Base-by-base conservation (phyloP, 2,888 invertebrate species). In the Acanthosepion lycidas region DNA sequence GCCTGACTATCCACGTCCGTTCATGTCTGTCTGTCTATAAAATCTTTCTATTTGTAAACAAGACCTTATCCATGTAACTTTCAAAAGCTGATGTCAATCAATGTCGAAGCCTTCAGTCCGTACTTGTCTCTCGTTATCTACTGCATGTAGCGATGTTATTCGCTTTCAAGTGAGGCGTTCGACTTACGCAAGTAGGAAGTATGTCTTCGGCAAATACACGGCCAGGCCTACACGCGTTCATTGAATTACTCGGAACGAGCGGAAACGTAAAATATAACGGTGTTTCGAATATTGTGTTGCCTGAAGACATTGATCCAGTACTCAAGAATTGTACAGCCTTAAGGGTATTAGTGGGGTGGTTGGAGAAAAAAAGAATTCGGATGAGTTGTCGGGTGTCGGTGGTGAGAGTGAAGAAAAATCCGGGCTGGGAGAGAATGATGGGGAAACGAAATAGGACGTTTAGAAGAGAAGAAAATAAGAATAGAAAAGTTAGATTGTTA, bases 201-300 rank as follows among this genome's bases (percentile, higher is more conserved):
- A n/a, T 78, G 78, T 78, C 78, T 78, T 78, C 78, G n/a, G n/a
- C n/a, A 78, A 78, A 78, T 78, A 78, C 78, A n/a, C 78, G 78
- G 9, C 78, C n/a, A n/a, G n/a, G 15, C 78, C 78, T 18, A 12
- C 78, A n/a, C 78, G n/a, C 78, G 78, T 78, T 78, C 78, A 78
- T n/a, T 78, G 78, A 33, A n/a, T n/a, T n/a, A 78, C 15, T 15
- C 5, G 33, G n/a, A 78, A 78, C n/a, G n/a, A 4, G 0, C 23
- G 78, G 78, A 78, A 33, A 78, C 78, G 78, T 33, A 78, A 33
- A 78, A 78, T 78, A 33, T 78, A 78, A 78, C 78, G 78, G n/a
- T n/a, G n/a, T 59, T 59, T 59, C 12, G n/a, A 33, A 15, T 78
- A 78, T 78, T 78, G n/a, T n/a, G n/a, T 5, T 12, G 78, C 78